A percentile compares a stretch with the other conserved stretches of the same genome.
Conservation (phyloP, 2,888 invertebrate genomes). For the Drosophila tanythrix region DNA sequence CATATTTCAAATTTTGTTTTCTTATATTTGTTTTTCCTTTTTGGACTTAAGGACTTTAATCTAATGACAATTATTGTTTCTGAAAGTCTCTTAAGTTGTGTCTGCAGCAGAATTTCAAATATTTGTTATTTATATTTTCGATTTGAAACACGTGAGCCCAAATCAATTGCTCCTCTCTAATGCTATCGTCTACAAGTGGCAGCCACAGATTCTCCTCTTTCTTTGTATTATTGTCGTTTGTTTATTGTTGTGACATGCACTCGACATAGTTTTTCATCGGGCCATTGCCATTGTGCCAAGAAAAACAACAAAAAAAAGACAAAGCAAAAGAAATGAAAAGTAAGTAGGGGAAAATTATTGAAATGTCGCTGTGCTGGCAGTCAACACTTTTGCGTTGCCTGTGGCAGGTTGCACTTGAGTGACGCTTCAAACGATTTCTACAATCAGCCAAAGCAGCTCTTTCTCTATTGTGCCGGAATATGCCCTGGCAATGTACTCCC, state of each 20-base stretch:
- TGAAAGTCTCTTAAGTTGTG: background rate
- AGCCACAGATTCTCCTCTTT: conserved; percentile 20
- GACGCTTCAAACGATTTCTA: conserved; percentile 20
- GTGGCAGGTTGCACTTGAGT: conserved; percentile 51
- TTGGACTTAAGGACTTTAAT: too few relatives aligned
- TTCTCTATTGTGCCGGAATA: conserved; percentile 28
- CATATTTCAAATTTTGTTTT: rapidly evolving
- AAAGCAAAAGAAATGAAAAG: conserved; percentile 1
- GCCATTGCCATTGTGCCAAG: conserved; percentile 37
- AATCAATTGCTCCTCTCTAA: conserved; percentile 38
- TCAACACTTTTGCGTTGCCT: conserved; percentile 61
- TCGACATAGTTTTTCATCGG: conserved; percentile 67
- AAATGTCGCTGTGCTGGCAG: conserved; percentile 48
- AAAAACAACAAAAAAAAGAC: conserved; percentile 2
- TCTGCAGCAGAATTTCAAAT: background rate
- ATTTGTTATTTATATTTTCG: background rate
- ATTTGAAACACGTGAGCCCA: background rate
- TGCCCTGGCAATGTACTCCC: background rate
- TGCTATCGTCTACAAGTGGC: conserved; percentile 16
- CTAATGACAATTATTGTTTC: background rate
- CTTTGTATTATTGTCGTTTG: conserved; percentile 38
- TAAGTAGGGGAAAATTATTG: conserved; percentile 32
- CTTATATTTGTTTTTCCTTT: background rate
- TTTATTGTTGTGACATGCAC: conserved; percentile 51
- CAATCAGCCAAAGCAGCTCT: conserved; percentile 9